Percentiles rank a stretch among this genome's conserved stretches.
phyloP scores from a whole-genome alignment of 2,113 vertebrate species.

The Scytalopus superciliaris region DNA sequence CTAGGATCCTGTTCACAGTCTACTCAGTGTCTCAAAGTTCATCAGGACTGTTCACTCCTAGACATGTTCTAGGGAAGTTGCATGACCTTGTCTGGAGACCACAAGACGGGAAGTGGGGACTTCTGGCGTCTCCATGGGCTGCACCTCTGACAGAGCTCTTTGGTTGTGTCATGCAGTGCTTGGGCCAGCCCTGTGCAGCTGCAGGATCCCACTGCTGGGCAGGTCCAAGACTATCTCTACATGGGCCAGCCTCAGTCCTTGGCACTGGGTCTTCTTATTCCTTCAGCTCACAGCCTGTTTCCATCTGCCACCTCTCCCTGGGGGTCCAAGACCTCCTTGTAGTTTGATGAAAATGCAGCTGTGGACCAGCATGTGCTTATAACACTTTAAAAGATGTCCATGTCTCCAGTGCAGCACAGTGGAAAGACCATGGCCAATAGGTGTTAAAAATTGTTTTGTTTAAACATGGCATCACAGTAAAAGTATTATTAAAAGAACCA shows the following conservation, averaged over 20 bases:
- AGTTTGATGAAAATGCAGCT: background rate
- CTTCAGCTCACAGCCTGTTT: background rate
- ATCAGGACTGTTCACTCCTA: background rate
- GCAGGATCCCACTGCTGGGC: accelerated
- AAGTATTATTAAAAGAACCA: background rate
- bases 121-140: background rate
- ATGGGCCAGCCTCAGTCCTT: background rate
- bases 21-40: background rate
- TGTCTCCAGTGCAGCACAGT: accelerated
- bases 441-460: background rate
- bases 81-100: background rate
- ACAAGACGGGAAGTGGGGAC: background rate
- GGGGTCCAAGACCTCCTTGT: background rate
- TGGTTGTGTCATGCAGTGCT: background rate
- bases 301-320: background rate
- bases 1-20: background rate
- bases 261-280: background rate
- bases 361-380: accelerated
- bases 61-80: background rate
- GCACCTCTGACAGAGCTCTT: background rate
- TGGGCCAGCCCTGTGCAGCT: background rate
- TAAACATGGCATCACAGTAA: background rate
- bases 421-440: background rate
- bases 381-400: background rate
- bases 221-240: background rate